Base-by-base conservation (phyloP, 2,888 invertebrate species). In the Zhuqinia jingwanae region DNA sequence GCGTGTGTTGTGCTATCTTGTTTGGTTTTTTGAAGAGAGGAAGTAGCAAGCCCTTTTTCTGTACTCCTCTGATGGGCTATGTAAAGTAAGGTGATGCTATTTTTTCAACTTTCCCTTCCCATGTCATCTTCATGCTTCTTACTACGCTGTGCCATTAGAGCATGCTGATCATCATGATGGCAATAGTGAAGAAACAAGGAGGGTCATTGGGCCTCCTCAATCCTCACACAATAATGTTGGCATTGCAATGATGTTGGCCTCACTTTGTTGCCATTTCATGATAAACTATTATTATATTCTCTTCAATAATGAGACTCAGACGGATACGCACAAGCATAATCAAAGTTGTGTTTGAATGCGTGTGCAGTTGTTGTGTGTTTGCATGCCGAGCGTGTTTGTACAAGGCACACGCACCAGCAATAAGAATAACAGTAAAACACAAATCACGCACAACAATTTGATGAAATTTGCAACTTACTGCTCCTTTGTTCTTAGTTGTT, bases 221-320 rank as follows among this genome's bases (percentile, higher is more conserved):
- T n/a, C n/a, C n/a, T n/a, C n/a, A n/a, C n/a, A n/a, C n/a, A 42
- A 65, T 15, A 68, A 5, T 22, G 68, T 25, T 8, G 22, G n/a
- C n/a, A n/a, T n/a, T n/a, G n/a, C n/a, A n/a, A n/a, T n/a, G n/a
- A n/a, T 60, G 27, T 68, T 45, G n/a, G 42, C 45, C 20, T 68
- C 45, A 5, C 20, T 68, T 17, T 20, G 45, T 68, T 45, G 68
- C 42, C 42, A 68, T 22, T 50, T 17, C 73, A 73, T 73, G 73
- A 73, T 73, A 73, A 73, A 73, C 53, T 73, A 73, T 73, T 50
- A n/a, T n/a, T n/a, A n/a, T n/a, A n/a, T n/a, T n/a, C n/a, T n/a
- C 50, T 53, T 27, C 50, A 73, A 73, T 73, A 73, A 73, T 73
- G 53, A 73, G 73, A 50, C 73, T 50, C 30, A 45, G 42, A 68